phyloP scores from a whole-genome alignment of 2,113 vertebrate species.

The Trochalopteron elliotii region DNA sequence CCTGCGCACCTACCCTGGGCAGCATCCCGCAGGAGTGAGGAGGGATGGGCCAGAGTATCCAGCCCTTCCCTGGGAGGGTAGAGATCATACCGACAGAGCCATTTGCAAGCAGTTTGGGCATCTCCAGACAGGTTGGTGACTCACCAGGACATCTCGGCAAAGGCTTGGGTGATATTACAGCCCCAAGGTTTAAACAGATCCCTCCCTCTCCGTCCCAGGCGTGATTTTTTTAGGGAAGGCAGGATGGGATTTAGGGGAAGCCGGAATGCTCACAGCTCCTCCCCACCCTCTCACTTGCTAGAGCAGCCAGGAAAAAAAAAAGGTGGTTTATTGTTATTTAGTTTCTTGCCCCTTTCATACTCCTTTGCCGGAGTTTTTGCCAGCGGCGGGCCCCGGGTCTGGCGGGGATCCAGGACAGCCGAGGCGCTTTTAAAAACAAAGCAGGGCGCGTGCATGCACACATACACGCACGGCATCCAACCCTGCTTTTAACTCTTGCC shows the following conservation, averaged over 20 bases:
- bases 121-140: constrained; percentile 67
- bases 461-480: constrained; percentile 53
- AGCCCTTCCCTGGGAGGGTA: constrained; percentile 3
- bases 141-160: constrained; percentile 22
- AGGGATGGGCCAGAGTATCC: not conserved
- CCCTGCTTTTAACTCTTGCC: constrained; percentile 21
- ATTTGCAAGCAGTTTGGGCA: constrained; percentile 50
- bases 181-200: not conserved
- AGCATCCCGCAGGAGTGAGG: not conserved
- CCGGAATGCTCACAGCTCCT: accelerated
- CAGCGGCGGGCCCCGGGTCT: constrained; percentile 27
- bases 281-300: not conserved
- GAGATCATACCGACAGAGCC: not conserved
- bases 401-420: constrained; percentile 35
- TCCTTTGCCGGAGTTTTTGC: constrained; percentile 34
- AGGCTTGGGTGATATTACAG: not conserved
- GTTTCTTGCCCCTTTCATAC: constrained; percentile 52
- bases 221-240: not conserved
- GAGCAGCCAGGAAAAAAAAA: not conserved
- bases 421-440: constrained; percentile 62
- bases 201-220: not conserved
- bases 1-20: not conserved
- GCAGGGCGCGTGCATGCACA: constrained; percentile 54
- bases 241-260: not conserved
- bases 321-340: constrained; percentile 16